Conservation (phyloP, 2,888 invertebrate genomes). For the Anthophora plumipes region DNA sequence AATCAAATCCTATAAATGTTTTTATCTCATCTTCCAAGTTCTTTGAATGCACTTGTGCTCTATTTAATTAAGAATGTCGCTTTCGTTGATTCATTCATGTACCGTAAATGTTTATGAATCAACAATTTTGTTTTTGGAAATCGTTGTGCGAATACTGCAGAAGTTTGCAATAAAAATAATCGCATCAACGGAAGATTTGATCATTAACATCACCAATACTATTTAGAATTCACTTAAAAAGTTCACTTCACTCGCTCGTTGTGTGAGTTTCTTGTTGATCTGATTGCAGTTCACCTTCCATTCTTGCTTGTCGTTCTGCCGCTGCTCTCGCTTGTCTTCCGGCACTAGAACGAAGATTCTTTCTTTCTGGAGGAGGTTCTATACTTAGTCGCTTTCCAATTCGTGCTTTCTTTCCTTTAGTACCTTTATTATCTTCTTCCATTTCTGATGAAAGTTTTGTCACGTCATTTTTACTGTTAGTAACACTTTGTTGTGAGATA, state of each 20-base stretch:
- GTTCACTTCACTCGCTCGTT: constrained; percentile 73
- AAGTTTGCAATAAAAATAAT: constrained; percentile 56
- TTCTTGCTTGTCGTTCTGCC: constrained; percentile 83
- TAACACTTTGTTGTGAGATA: constrained; percentile 50
- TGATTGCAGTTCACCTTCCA: constrained; percentile 86
- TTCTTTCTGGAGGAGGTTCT: constrained; percentile 87
- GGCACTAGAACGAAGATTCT: constrained; percentile 90
- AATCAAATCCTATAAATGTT: constrained; percentile 54
- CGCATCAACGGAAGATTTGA: constrained; percentile 57
- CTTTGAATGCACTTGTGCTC: constrained; percentile 64
- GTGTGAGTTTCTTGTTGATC: constrained; percentile 83
- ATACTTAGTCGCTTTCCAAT: constrained; percentile 85
- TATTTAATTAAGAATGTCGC: constrained; percentile 45
- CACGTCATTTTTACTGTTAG: constrained; percentile 44
- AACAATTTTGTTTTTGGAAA: constrained; percentile 46
- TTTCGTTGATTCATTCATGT: constrained; percentile 33
- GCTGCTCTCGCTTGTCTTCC: constrained; percentile 88
- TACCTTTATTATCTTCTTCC: constrained; percentile 78
- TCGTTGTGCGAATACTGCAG: constrained; percentile 66
- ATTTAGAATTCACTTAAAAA: constrained; percentile 35
- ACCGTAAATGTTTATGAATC: constrained; percentile 44
- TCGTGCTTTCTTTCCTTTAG: constrained; percentile 80
- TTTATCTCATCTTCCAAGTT: constrained; percentile 43
- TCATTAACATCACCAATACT: constrained; percentile 43
- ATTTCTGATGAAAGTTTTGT: constrained; percentile 59